Base-by-base conservation (phyloP, 2,797 vertebrate genomes). In the Pipistrellus pipistrellus region DNA sequence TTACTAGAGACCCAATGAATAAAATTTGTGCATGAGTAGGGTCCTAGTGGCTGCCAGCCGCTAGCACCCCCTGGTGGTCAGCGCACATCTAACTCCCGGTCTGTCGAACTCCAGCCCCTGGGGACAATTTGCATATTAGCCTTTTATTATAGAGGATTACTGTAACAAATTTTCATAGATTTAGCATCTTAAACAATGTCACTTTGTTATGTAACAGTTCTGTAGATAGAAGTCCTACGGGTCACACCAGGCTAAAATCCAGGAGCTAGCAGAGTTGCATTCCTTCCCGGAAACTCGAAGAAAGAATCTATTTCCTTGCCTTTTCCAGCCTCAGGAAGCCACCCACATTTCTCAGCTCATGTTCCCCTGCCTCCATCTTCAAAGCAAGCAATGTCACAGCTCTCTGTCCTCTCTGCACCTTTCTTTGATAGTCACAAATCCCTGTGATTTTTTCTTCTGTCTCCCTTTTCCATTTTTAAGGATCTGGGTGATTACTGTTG, bases 391-490 rank as follows among this genome's bases (percentile, higher is more conserved):
- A n/a, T 14, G 32, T 20, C 73, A 9, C 41, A 21, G 80, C 77
- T 85, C 38, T 91, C 48, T 53, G 73, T 55, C 75, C 75, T 55
- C 32, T 13, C 86, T 55, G 23, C 64, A 44, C 35, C 51, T 88
- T 84, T 76, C n/a, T 46, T 21, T 30, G 30, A 53, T n/a, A 4
- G n/a, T 62, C 78, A 41, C 3, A 71, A 46, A 18, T 66, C 51
- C 41, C 41, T 30, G 0, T 48, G 53, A 68, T 20, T 91, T 41
- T 72, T 32, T 88, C 27, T 48, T 69, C 41, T 55, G 48, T 53
- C 44, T 57, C 55, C 30, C 18, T 78, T 20, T 91, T 85, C 46
- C 76, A 91, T 23, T 35, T 95, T 35, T 30, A 91, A 35, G 75
- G 35, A 91, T 77, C 12, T 4, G 35, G 73, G 38, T 6, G 17